Base-by-base conservation (phyloP, 2,113 vertebrate genomes). In the Theristicus caerulescens region DNA sequence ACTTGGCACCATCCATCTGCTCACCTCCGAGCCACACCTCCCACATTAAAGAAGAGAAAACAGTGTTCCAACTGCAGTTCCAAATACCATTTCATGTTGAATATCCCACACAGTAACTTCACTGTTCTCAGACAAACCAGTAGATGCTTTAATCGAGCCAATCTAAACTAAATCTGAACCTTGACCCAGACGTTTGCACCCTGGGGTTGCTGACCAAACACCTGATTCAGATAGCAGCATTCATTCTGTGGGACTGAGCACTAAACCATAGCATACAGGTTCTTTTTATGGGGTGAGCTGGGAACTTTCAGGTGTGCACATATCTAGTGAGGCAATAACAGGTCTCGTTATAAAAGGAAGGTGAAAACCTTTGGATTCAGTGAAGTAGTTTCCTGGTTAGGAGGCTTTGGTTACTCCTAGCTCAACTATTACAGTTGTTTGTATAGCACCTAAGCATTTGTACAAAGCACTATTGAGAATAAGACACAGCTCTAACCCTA, bases 121-220 rank as follows among this genome's bases (percentile, higher is more conserved):
- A 95, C 93, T 98, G 97, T 98, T 98, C 96, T 88, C 91, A 74
- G 74, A 83, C 89, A 85, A 97, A 92, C 94, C 96, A 94, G 87
- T 6, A 94, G 91, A 76, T 81, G 52, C 85, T 94, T 92, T 89
- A 87, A 97, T 92, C 46, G 42, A 85, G 97, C 98, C 97, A 98
- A 98, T 94, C 96, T 97, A 97, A 98, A 98, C 97, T 97, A 98
- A 96, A 97, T 54, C 85, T 96, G 96, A 97, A 97, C 97, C 94
- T 94, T 98, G 98, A 98, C 98, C 97, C 97, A 98, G 97, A 96
- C 96, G 58, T 97, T 96, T 93, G 91, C 93, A 96, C 93, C 94
- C 88, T 96, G 92, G 92, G 94, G 94, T 86, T 97, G 96, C 95
- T 97, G 95, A 96, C 94, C 95, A 96, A 97, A 96, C 95, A 97